phyloP scores from a whole-genome alignment of 2,113 vertebrate genomes.

The Tenebrosternarchus preto region DNA sequence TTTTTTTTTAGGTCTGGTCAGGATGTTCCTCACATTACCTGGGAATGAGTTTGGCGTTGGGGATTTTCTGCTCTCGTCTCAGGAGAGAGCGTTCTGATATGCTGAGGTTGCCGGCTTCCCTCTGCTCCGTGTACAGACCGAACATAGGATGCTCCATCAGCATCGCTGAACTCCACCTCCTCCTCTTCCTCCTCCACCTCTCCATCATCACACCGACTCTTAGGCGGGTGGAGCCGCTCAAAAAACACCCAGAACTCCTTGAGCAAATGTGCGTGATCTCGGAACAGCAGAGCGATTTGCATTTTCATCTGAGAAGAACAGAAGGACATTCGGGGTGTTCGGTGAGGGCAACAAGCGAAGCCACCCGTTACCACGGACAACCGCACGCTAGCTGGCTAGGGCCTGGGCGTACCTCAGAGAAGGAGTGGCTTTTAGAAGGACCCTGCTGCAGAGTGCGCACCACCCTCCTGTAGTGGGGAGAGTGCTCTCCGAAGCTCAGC shows the following conservation, averaged over 20 bases:
- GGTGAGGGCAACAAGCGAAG: too few relatives aligned
- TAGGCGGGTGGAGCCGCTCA: slow-evolving; percentile 74
- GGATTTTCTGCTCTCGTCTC: slow-evolving; percentile 76
- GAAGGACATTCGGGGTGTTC: neutral
- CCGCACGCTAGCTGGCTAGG: too few relatives aligned
- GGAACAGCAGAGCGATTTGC: slow-evolving; percentile 83
- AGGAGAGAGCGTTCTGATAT: slow-evolving; percentile 68
- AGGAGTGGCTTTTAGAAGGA: slow-evolving; percentile 72
- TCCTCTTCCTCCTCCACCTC: slow-evolving; percentile 50
- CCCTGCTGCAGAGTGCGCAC: slow-evolving; percentile 84
- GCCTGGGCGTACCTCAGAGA: slow-evolving; percentile 72
- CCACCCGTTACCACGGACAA: too few relatives aligned
- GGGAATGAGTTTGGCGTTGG: slow-evolving; percentile 49
- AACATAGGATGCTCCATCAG: slow-evolving; percentile 3
- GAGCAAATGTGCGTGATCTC: slow-evolving; percentile 80
- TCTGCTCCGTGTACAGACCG: neutral
- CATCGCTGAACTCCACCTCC: slow-evolving; percentile 69
- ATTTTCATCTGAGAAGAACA: slow-evolving; percentile 74
- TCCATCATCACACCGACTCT: slow-evolving; percentile 61
- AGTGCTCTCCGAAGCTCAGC: slow-evolving; percentile 83
- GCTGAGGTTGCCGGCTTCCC: slow-evolving; percentile 54
- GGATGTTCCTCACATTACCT: slow-evolving; percentile 8
- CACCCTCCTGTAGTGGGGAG: slow-evolving; percentile 83
- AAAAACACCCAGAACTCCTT: slow-evolving; percentile 85
- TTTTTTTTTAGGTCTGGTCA: too few relatives aligned